Evolutionary conservation across 2,888 invertebrate genomes (phyloP).

Genomic region (Cephus spinipes): DNA sequence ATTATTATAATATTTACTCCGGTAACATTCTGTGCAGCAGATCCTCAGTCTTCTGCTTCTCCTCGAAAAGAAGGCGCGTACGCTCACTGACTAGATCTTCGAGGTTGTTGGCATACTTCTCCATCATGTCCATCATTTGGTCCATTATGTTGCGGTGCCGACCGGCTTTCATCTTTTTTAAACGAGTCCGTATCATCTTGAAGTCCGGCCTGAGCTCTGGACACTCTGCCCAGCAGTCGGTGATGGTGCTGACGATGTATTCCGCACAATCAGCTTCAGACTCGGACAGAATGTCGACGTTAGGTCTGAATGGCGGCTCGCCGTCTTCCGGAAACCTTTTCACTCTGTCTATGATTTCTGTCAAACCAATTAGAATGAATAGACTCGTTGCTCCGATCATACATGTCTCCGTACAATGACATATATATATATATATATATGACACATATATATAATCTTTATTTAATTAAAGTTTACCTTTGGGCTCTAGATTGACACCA

Average conservation of each 20-base stretch:
- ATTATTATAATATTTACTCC: conserved; percentile 71
- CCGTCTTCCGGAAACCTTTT: conserved; percentile 77
- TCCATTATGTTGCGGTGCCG: conserved; percentile 94
- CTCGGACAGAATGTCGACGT: conserved; percentile 78
- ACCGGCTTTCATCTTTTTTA: conserved; percentile 92
- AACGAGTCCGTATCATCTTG: conserved; percentile 78
- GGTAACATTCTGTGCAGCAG: conserved; percentile 94
- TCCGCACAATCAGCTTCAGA: conserved; percentile 81
- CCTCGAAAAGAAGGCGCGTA: conserved; percentile 88
- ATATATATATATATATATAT: neutral
- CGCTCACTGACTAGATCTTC: conserved; percentile 94
- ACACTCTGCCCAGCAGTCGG: conserved; percentile 90
- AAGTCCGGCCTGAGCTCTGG: conserved; percentile 89
- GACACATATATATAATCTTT: neutral
- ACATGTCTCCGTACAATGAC: neutral
- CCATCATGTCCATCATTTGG: conserved; percentile 99
- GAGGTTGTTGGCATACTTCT: conserved; percentile 93
- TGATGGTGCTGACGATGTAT: conserved; percentile 84
- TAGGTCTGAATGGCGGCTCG: conserved; percentile 83
- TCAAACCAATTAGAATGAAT: neutral
- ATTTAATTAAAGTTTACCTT: conserved; percentile 71
- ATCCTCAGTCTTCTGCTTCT: conserved; percentile 94
- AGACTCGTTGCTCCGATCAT: neutral
- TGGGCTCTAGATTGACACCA: conserved; percentile 81
- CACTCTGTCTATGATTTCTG: conserved; percentile 89